These are phyloP conservation scores for Noctuana brunneofusca DNA, from an alignment of 2,888 invertebrate genomes.

Conservation along the genomic window DNA sequence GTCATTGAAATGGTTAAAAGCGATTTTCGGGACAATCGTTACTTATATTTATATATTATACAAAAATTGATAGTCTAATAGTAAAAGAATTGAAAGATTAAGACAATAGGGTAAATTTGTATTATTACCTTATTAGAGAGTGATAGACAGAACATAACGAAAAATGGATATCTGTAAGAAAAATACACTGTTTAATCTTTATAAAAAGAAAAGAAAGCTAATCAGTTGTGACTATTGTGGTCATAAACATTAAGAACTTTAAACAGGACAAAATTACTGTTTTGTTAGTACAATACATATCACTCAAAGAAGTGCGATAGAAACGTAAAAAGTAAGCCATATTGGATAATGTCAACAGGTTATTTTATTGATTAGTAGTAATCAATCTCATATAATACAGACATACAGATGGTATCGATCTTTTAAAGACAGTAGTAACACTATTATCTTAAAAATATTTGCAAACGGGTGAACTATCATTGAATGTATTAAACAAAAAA, in stretches of 20 bases:
- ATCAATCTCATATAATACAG: slow-evolving; percentile 4
- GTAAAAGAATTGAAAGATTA: background rate
- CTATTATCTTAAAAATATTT: slow-evolving; percentile 17
- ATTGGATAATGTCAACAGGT: slow-evolving; percentile 68
- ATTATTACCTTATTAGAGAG: slow-evolving; percentile 37
- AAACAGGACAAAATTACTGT: background rate
- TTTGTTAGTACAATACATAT: slow-evolving; percentile 9
- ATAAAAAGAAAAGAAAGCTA: background rate
- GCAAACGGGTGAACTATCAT: slow-evolving; percentile 11
- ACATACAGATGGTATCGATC: background rate
- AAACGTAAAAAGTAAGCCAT: slow-evolving; percentile 65
- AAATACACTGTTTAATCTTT: slow-evolving; percentile 11
- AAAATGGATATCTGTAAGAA: slow-evolving; percentile 24
- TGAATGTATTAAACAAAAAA: slow-evolving; percentile 36
- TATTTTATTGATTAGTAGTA: slow-evolving; percentile 40
- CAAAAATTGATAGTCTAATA: too few relatives aligned
- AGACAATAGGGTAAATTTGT: background rate
- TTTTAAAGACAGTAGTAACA: background rate
- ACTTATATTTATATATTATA: too few relatives aligned
- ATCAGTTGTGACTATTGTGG: background rate
- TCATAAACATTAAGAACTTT: background rate
- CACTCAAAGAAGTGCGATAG: slow-evolving; percentile 20
- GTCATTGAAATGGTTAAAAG: too few relatives aligned
- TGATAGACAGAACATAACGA: slow-evolving; percentile 31
- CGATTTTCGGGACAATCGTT: too few relatives aligned